Evolutionary conservation across 2,113 vertebrate species (phyloP), one percentile per base, ranked within the genome.

Genomic region (Malaclemys terrapin): DNA sequence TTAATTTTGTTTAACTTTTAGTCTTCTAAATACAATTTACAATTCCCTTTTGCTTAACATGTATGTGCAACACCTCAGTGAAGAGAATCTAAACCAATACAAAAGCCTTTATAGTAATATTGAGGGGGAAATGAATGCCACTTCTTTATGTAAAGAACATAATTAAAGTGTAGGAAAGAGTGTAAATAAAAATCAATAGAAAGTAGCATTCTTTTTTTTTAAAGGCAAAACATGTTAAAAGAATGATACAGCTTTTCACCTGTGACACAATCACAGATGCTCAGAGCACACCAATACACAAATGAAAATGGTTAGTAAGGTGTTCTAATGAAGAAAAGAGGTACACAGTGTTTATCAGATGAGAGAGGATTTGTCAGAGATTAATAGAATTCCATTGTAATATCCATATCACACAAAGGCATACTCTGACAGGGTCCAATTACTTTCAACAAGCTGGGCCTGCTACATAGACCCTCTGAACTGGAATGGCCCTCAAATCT

Each of bases 341-440:
- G 93, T 90, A 94, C 92, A 97, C 92, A 91, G 97, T 93, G 97
- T 96, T 97, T 96, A 97, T 98, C 93, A 98, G 97, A 98, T 90
- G 98, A 96, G 96, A 95, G 89, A 94, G 98, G 97, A 98, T 97
- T 96, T 97, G 97, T 94, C 96, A 96, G 96, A 98, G 98, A 98
- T 98, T 98, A 98, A 98, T 98, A 97, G 98, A 96, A 98, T 96
- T 98, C 98, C 98, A 98, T 97, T 98, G 98, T 98, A 98, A 97
- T 96, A 97, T 98, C 97, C 97, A 94, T 97, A 97, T 98, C 98
- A 98, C 98, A 98, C 97, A 97, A 94, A 98, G 97, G 98, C 95
- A 94, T 97, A 93, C 97, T 98, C 98, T 98, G 98, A 98, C 98
- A 98, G 93, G 98, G 97, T 95, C 98, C 97, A 97, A 97, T 97